These are phyloP conservation scores for Cyanoderma ruficeps DNA, from an alignment of 2,113 vertebrate species.

Conservation along the genomic window DNA sequence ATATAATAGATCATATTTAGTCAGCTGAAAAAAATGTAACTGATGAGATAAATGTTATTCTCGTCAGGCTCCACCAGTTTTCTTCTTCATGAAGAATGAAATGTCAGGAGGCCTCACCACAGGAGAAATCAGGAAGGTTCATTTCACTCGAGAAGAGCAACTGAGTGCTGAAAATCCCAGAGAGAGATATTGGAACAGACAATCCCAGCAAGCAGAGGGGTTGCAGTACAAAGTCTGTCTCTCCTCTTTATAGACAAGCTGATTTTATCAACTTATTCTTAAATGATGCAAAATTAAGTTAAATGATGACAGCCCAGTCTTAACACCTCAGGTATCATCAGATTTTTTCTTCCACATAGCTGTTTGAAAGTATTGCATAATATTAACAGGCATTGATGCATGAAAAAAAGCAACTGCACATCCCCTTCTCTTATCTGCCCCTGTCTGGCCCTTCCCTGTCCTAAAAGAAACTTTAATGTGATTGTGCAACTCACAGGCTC, in stretches of 20 bases:
- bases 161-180: not conserved
- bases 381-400: not conserved
- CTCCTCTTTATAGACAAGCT: not conserved
- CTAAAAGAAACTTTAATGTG: not conserved
- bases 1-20: not conserved
- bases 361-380: not conserved
- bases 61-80: not conserved
- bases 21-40: slow-evolving; percentile 17
- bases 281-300: not conserved
- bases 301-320: not conserved
- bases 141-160: not conserved
- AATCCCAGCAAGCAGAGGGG: not conserved
- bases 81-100: slow-evolving; percentile 21
- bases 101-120: not conserved
- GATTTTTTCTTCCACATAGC: not conserved
- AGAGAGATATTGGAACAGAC: not conserved
- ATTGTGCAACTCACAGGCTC: not conserved
- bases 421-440: not conserved
- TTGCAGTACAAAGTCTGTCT: not conserved
- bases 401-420: not conserved
- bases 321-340: not conserved
- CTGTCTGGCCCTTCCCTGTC: not conserved
- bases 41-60: slow-evolving; percentile 8
- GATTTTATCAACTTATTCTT: not conserved
- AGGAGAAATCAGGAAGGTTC: not conserved